These are phyloP conservation scores for Ophioderma brevispina DNA, from an alignment of 35 echinoderm and acorn worm genomes.

Conservation along the genomic window DNA sequence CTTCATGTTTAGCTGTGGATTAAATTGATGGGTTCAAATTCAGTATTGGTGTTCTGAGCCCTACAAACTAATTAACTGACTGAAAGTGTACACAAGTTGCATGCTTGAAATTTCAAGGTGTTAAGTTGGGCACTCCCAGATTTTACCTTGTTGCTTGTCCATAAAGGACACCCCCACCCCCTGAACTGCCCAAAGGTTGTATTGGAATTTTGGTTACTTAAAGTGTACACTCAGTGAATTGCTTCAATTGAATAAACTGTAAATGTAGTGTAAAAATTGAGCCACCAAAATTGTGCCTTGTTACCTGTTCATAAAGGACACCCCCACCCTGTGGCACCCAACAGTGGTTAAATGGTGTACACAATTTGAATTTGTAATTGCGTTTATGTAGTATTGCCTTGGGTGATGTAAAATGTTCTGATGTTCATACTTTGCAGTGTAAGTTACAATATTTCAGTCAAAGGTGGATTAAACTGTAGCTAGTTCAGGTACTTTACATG, in stretches of 20 bases:
- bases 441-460: neutral
- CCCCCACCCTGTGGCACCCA: too few species aligned
- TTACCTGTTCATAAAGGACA: neutral
- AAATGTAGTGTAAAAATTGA: neutral
- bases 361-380: neutral
- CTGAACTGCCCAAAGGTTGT: neutral
- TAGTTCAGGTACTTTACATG: neutral
- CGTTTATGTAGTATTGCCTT: neutral
- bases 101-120: neutral
- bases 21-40: neutral
- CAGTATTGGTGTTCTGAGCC: neutral
- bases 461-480: neutral
- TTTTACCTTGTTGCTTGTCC: neutral
- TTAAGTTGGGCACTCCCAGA: neutral
- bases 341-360: neutral
- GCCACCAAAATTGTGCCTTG: neutral
- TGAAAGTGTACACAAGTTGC: neutral
- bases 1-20: neutral
- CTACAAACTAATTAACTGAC: neutral
- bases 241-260: neutral
- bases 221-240: neutral
- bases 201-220: neutral
- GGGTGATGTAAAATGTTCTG: neutral
- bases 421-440: neutral
- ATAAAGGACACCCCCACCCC: neutral